Evolutionary conservation across 2,113 vertebrate genomes (phyloP), one percentile per base, ranked within the genome.

Genomic region (Pachycephala philippinensis): DNA sequence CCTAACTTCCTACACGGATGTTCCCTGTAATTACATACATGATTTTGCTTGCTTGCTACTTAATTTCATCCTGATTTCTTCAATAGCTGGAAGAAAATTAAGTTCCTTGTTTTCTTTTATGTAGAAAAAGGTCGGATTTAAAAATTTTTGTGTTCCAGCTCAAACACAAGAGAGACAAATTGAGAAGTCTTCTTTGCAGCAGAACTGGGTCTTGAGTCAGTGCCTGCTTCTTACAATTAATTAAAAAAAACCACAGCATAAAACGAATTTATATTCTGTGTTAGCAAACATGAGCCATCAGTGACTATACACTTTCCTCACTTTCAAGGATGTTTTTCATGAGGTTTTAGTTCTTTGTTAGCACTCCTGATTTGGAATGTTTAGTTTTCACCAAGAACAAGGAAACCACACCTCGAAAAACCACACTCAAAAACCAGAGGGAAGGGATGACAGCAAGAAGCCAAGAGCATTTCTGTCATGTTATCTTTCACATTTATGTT

Each of bases 321-420:
- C 19, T 63, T 78, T 68, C 13, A 56, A 24, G 16, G 22, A 8
- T 17, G 1, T 6, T 57, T 79, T 83, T 9, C 16, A 19, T 2
- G 13, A 69, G 4, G 5, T 69, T 89, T 84, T 22, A 89, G 8
- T 27, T 71, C 30, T 60, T 59, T 60, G 7, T n/a, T 56, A 52
- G 21, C 0, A 0, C 13, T 49, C 6, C 11, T 72, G 33, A 49
- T 44, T n/a, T 35, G 31, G 21, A 68, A 3, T 4, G 10, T 77
- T 79, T 61, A 2, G 13, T 68, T 91, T 92, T 75, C 54, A 68
- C 4, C 18, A 49, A 15, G 19, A 63, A 21, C 6, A 49, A 57
- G 31, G 71, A 75, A 85, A 33, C 5, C 11, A 28, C 1, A 2
- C 7, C 3, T 5, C 0, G 1, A 59, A 22, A 56, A 63, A 28